A percentile compares a stretch with the other conserved stretches of the same genome.
These are phyloP conservation scores for Siphlonurus alternatus DNA, from an alignment of 2,888 invertebrate genomes.

Conservation along the genomic window DNA sequence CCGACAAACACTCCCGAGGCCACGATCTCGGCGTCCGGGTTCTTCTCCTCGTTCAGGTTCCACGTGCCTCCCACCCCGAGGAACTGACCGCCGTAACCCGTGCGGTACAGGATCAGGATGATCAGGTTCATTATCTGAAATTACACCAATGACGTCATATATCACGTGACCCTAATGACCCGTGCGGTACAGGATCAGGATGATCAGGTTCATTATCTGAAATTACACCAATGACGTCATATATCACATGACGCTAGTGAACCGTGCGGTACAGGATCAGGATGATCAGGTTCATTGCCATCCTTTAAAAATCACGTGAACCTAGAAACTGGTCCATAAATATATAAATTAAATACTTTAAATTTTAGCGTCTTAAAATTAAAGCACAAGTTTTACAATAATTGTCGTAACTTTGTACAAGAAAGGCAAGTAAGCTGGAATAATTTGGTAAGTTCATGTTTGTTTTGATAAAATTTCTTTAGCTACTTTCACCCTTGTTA, in stretches of 20 bases:
- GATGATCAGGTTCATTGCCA: constrained; percentile 67
- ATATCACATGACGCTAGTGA: constrained; percentile 60
- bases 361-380: too few relatives aligned
- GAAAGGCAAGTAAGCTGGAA: too few relatives aligned
- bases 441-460: too few relatives aligned
- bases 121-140: constrained; percentile 63
- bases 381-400: too few relatives aligned
- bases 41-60: constrained; percentile 80
- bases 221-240: too few relatives aligned
- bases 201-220: constrained; percentile 65
- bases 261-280: constrained; percentile 67
- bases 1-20: constrained; percentile 77
- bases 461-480: too few relatives aligned
- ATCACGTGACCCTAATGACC: constrained; percentile 69
- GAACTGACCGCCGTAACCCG: constrained; percentile 66
- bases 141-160: too few relatives aligned
- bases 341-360: too few relatives aligned
- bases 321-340: too few relatives aligned
- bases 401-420: too few relatives aligned
- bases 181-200: constrained; percentile 62
- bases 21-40: constrained; percentile 72
- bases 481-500: too few relatives aligned
- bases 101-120: constrained; percentile 61
- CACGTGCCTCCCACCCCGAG: constrained; percentile 78
- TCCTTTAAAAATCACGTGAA: too few relatives aligned